These are phyloP conservation scores for Pentalonia nigronervosa DNA, from an alignment of 1,140 invertebrate genomes.

Conservation along the genomic window DNA sequence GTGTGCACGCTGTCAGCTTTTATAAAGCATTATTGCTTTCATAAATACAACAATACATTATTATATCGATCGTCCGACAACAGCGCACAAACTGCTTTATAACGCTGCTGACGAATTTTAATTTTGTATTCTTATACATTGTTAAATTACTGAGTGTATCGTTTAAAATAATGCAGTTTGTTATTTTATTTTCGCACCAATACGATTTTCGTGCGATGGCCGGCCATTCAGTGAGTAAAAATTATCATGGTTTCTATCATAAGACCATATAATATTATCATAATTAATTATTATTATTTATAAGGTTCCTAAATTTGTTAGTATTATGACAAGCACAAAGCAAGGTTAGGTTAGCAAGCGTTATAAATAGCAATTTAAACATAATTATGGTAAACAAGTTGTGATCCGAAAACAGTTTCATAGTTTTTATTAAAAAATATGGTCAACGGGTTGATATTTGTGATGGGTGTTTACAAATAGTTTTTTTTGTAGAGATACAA, in stretches of 20 bases:
- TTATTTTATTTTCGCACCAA: no score
- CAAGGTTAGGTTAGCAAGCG: no score
- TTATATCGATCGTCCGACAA: not conserved
- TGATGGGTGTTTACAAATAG: not conserved
- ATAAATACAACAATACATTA: not conserved
- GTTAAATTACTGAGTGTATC: not conserved
- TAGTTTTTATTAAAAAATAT: not conserved
- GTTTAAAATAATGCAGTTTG: not conserved
- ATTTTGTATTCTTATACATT: not conserved
- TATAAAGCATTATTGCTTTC: not conserved
- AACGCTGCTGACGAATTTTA: not conserved
- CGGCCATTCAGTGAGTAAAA: no score
- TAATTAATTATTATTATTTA: no score
- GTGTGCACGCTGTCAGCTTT: not conserved
- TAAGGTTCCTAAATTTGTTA: no score
- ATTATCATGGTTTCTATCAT: no score
- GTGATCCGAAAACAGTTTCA: not conserved
- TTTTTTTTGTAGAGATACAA: not conserved
- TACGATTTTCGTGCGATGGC: no score
- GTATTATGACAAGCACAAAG: no score
- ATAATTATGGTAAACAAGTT: not conserved
- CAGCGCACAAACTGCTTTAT: not conserved
- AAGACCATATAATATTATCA: no score
- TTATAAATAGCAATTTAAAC: no score
- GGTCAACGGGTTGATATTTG: not conserved